Base-by-base conservation (phyloP, 2,797 vertebrate genomes). In the Oceanodroma leucorhoa region DNA sequence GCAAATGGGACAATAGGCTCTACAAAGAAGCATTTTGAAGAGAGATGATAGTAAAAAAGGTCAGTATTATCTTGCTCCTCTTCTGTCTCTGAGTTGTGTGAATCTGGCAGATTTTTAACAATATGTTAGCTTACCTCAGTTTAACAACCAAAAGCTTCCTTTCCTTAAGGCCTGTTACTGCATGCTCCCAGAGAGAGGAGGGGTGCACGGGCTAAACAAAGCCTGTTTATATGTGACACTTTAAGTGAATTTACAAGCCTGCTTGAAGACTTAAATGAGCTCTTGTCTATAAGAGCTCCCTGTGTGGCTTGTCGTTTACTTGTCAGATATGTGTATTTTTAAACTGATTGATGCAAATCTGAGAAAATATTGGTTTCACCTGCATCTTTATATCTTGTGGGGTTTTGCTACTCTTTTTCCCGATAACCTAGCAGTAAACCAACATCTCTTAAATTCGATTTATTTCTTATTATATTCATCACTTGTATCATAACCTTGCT, bases 401-500 rank as follows among this genome's bases (percentile, higher is more conserved):
- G 5, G 0, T 11, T 79, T 93, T 75, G 12, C 29, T 57, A 19
- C 13, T 60, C 22, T 62, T 90, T 58, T 14, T 79, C 58, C 50
- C 0, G 0, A n/a, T 45, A 86, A 48, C 10, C 16, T 41, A 41
- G 26, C 40, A 50, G 7, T 12, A 78, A 72, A 64, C 16, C 14
- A 60, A n/a, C 14, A 29, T 18, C 34, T 64, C 14, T 67, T 71
- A 27, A 36, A n/a, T 58, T 50, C 0, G 2, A 6, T 75, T 61
- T 58, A 30, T 48, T 61, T 84, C 40, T 76, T 81, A 16, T 26
- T 67, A 10, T 14, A n/a, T n/a, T 81, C 11, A 43, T 66, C 26
- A 32, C 7, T 85, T 45, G 1, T 40, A 12, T 0, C 0, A 1
- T 38, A 80, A 81, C 14, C 50, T 75, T 23, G 26, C n/a, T n/a